Conservation (phyloP, 2,113 vertebrate species). For the Leptobrachium ailaonicum region DNA sequence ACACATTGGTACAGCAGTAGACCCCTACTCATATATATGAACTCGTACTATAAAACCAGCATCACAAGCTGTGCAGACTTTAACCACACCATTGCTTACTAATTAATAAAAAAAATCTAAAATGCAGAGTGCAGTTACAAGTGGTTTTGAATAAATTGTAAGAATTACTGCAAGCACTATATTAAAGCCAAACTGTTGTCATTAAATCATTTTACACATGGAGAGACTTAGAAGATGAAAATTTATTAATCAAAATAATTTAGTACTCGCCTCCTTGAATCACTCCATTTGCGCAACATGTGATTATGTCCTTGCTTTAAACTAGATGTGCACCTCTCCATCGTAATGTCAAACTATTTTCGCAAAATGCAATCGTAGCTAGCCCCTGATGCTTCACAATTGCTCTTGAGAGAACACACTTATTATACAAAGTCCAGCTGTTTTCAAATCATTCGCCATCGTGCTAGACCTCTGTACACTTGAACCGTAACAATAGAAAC, state of each 20-base stretch:
- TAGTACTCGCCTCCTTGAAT: conserved; percentile 3
- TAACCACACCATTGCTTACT: not conserved
- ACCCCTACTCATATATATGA: too few relatives aligned
- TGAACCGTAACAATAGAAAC: conserved; percentile 46
- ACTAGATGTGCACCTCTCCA: conserved; percentile 37
- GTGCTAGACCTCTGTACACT: conserved; percentile 39
- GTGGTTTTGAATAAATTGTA: not conserved
- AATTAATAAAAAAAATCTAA: not conserved
- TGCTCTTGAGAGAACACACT: conserved; percentile 31
- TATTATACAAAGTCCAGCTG: conserved; percentile 47
- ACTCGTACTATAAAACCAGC: too few relatives aligned
- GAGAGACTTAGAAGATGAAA: not conserved
- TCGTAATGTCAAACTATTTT: conserved; percentile 44
- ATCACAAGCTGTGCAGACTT: too few relatives aligned
- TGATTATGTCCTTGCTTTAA: conserved; percentile 43
- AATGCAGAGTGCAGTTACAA: not conserved
- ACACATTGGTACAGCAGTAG: too few relatives aligned
- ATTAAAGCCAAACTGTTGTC: not conserved
- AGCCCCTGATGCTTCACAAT: conserved; percentile 38
- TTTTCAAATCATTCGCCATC: conserved; percentile 39
- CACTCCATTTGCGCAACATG: conserved; percentile 11
- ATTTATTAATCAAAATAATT: not conserved
- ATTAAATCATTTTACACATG: not conserved
- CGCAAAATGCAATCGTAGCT: conserved; percentile 38
- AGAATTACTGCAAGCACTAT: not conserved